Conservation (phyloP, 2,797 vertebrate species). For the Eutrigla gurnardus region DNA sequence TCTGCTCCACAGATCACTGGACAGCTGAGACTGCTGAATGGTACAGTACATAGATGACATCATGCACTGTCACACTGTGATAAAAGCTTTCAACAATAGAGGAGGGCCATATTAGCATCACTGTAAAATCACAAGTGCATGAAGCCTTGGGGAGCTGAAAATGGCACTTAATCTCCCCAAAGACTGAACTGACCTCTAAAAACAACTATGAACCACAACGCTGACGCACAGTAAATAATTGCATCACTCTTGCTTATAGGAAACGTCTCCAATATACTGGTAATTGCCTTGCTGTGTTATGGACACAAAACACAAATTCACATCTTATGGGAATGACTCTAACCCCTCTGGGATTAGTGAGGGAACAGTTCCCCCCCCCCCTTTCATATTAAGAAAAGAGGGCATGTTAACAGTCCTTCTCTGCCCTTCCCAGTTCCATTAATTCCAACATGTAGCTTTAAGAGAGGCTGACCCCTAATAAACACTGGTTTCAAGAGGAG, state of each 20-base stretch:
- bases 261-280: constrained; percentile 9
- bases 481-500: constrained; percentile 73
- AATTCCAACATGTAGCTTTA: constrained; percentile 75
- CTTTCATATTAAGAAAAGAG: constrained; percentile 50
- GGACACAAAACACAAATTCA: constrained; percentile 28
- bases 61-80: constrained; percentile 28
- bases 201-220: constrained; percentile 11
- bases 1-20: constrained; percentile 41
- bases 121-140: constrained; percentile 45
- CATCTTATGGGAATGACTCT: constrained; percentile 34
- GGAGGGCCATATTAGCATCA: constrained; percentile 37
- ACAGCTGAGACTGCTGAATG: constrained; percentile 48
- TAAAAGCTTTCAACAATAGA: constrained; percentile 36
- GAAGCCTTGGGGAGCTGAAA: constrained; percentile 36
- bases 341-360: constrained; percentile 36
- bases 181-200: constrained; percentile 45
- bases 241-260: constrained; percentile 26
- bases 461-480: constrained; percentile 79
- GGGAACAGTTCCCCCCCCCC: neutral
- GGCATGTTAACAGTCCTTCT: constrained; percentile 51
- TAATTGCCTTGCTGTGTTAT: constrained; percentile 36
- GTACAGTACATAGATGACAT: constrained; percentile 36
- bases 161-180: constrained; percentile 38
- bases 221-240: constrained; percentile 30
- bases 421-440: constrained; percentile 66